These are phyloP conservation scores for Brachionichthys hirsutus DNA, from an alignment of 2,113 vertebrate genomes.

Conservation along the genomic window DNA sequence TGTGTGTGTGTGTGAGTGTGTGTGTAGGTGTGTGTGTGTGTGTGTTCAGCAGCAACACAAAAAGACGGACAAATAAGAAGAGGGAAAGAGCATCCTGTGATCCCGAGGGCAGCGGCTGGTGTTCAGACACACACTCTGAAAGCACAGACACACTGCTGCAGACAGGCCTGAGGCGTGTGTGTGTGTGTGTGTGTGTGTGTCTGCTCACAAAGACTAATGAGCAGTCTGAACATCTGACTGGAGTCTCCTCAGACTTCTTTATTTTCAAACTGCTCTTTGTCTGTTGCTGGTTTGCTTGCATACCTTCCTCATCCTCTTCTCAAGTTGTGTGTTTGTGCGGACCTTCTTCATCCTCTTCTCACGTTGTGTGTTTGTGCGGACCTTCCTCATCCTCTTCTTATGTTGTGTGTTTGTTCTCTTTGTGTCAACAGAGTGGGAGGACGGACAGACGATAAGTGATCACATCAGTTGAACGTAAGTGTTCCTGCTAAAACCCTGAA, in stretches of 20 bases:
- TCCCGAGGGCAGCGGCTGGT: conserved; percentile 45
- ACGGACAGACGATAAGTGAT: conserved; percentile 10
- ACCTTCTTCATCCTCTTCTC: too few relatives aligned
- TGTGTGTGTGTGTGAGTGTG: conserved; percentile 2
- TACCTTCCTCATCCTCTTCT: too few relatives aligned
- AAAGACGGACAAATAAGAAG: conserved; percentile 13
- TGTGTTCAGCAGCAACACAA: conserved; percentile 12
- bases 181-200: neutral
- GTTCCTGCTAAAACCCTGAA: too few relatives aligned
- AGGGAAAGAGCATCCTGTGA: conserved; percentile 45
- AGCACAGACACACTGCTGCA: conserved; percentile 28
- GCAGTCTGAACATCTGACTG: conserved; percentile 26
- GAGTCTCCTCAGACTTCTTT: neutral
- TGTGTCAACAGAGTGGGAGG: conserved; percentile 23
- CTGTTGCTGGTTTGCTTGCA: too few relatives aligned
- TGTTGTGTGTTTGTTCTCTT: conserved; percentile 11
- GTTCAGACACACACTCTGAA: conserved; percentile 39
- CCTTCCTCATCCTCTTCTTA: too few relatives aligned
- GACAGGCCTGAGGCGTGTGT: conserved; percentile 40
- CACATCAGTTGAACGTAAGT: conserved; percentile 37
- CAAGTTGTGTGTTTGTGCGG: too few relatives aligned
- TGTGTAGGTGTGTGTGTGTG: conserved; percentile 14
- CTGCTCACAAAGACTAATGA: conserved; percentile 26
- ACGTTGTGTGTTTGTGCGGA: too few relatives aligned
- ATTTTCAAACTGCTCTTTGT: too few relatives aligned